Conservation (phyloP, 1,140 invertebrate genomes). For the Oryctes rhinoceros region DNA sequence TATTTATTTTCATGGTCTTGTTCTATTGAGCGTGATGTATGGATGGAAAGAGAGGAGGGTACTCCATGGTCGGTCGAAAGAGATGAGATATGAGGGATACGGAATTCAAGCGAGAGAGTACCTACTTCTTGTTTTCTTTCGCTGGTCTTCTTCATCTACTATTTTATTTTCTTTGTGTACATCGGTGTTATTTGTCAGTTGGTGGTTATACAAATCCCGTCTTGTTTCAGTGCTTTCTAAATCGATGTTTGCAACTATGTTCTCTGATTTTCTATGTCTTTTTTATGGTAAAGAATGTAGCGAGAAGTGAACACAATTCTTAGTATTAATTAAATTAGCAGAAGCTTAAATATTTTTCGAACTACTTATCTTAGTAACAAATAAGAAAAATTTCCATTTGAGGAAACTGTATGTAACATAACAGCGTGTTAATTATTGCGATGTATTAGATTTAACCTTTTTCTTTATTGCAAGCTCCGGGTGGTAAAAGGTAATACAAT, state of each 20-base stretch:
- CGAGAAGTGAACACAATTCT: too few species aligned
- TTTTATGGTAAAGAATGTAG: not conserved
- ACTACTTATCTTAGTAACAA: too few species aligned
- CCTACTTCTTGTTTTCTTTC: slow-evolving; percentile 1
- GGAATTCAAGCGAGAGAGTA: slow-evolving; percentile 12
- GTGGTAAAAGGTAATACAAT: too few species aligned
- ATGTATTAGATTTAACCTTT: too few species aligned
- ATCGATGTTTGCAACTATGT: not conserved
- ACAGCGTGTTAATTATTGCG: too few species aligned
- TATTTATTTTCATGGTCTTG: slow-evolving; percentile 49
- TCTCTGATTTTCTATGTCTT: not conserved
- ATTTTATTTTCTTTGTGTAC: slow-evolving; percentile 24
- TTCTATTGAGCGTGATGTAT: slow-evolving; percentile 40
- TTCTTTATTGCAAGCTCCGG: too few species aligned
- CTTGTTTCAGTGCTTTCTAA: not conserved
- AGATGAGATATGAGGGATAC: slow-evolving; percentile 1
- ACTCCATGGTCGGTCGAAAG: not conserved
- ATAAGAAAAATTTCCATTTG: too few species aligned
- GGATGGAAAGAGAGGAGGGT: not conserved
- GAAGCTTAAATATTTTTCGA: too few species aligned
- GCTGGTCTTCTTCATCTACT: not conserved
- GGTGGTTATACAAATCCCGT: slow-evolving; percentile 26
- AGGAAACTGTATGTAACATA: too few species aligned
- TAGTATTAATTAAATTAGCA: too few species aligned
- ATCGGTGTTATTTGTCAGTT: slow-evolving; percentile 25